Conservation (phyloP, 2,888 invertebrate species). For the Margaritifera margaritifera region DNA sequence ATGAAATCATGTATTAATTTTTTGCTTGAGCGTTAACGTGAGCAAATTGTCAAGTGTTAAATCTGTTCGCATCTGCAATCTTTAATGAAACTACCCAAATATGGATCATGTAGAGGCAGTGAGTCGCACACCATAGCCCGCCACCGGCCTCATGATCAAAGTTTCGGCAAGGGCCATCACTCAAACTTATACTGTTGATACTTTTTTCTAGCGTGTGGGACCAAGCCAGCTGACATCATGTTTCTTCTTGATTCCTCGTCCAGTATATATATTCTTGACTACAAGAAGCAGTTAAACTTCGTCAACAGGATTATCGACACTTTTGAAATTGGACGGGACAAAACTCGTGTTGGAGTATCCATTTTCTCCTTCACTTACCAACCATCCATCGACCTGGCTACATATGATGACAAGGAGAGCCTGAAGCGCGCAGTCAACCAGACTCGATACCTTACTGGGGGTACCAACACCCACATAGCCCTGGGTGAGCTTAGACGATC, state of each 20-base stretch:
- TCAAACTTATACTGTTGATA: too few species aligned
- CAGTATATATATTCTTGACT: conserved; percentile 40
- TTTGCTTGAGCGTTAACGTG: too few species aligned
- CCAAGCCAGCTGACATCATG: conserved; percentile 29
- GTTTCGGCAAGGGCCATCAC: too few species aligned
- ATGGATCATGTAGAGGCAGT: too few species aligned
- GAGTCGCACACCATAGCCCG: too few species aligned
- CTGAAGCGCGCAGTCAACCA: conserved; percentile 1
- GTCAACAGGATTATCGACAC: conserved; percentile 25
- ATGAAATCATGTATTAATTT: too few species aligned
- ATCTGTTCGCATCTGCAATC: too few species aligned
- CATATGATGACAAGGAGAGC: conserved; percentile 1
- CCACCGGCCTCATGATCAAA: too few species aligned
- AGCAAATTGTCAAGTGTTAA: too few species aligned
- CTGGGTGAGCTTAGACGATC: conserved; percentile 3
- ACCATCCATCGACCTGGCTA: conserved; percentile 1
- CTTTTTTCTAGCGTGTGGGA: conserved; percentile 12
- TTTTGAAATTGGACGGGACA: conserved; percentile 28
- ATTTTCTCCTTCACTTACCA: conserved; percentile 10
- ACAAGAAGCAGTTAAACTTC: conserved; percentile 37
- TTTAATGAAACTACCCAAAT: too few species aligned
- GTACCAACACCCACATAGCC: conserved; percentile 13
- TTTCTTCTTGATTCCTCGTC: conserved; percentile 24
- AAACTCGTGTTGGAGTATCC: conserved; percentile 22
- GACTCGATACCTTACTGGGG: conserved; percentile 11